Evolutionary conservation across 2,888 invertebrate species (phyloP), one percentile per base, ranked within the genome.

Genomic region (Acronicta psi): DNA sequence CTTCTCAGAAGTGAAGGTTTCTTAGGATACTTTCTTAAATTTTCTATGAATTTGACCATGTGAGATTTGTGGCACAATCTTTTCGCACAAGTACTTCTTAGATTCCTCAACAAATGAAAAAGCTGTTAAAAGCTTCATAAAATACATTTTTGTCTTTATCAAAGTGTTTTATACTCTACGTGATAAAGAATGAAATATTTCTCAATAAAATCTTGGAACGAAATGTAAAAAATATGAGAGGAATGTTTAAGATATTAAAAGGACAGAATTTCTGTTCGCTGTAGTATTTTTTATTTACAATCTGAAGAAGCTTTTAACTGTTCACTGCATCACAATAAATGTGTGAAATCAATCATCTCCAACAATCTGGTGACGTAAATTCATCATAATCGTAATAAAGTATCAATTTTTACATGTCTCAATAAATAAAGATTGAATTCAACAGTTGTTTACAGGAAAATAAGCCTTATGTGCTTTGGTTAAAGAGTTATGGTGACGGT

Each of bases 341-440:
- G 25, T 59, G 43, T 36, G 37, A 59, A 57, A 71, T 75, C 73
- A 47, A 76, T 75, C 74, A 69, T 57, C 29, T n/a, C 37, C 47
- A 17, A 59, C 63, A 74, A 73, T 68, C 73, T 71, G 63, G 58
- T 64, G 71, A 73, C 77, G 60, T 63, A 62, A 72, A 72, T 62
- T 61, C 52, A 62, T 70, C 65, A 54, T 58, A 73, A 77, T 74
- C 71, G 68, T 71, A 79, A 72, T 74, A 63, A 68, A 66, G 72
- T 63, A 69, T 67, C 66, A 59, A 58, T 59, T 66, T 60, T 57
- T 59, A 59, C 18, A 65, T 49, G 68, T 58, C 53, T 51, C 52
- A 72, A 68, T 61, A 71, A 61, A 69, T 59, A 56, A 57, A 37
- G 50, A 52, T 29, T 46, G 9, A 9, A 34, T 6, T 20, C n/a